Base-by-base conservation (phyloP, 2,113 vertebrate genomes). In the Zapornia atra region DNA sequence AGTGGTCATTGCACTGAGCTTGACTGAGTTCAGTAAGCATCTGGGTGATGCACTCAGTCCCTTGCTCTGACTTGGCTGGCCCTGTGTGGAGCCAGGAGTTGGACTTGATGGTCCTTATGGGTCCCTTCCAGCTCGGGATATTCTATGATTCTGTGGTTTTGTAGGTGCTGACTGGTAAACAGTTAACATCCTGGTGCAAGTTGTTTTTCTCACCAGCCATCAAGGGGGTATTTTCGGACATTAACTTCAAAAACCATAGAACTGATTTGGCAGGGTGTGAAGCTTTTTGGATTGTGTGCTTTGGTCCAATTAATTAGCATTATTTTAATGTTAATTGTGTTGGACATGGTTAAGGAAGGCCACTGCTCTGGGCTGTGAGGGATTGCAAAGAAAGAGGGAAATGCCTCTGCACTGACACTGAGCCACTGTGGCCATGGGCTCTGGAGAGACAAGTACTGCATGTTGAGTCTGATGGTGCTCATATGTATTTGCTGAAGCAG, bases 281-380 rank as follows among this genome's bases (percentile, higher is more conserved):
- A 70, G 9, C 8, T 54, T 44, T 90, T 31, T 57, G 38, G 10
- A 9, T 29, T 38, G 15, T 56, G 66, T 79, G 25, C 28, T 83
- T 78, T 46, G 42, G 7, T 24, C 20, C 65, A 48, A 7, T 33
- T 65, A 31, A 59, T 70, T 63, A 59, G 9, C 12, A 28, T 24
- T 50, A 16, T 5, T 44, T 88, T 68, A 40, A 34, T 9, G 22
- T 34, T 56, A 50, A 25, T 21, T 51, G 31, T 44, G 6, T 3
- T 13, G 28, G n/a, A 61, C 24, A 19, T 0, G 2, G 33, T 9
- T 38, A 60, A 68, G 59, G 64, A 60, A 53, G 25, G 29, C 4
- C n/a, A 38, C 42, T 53, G 42, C 33, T 91, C 50, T 0, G 0
- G 50, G 16, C 19, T 48, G 34, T 3, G 1, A 42, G 66, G n/a